Conservation (phyloP, 2,888 invertebrate species). For the Drosophila nr. perissopoda region DNA sequence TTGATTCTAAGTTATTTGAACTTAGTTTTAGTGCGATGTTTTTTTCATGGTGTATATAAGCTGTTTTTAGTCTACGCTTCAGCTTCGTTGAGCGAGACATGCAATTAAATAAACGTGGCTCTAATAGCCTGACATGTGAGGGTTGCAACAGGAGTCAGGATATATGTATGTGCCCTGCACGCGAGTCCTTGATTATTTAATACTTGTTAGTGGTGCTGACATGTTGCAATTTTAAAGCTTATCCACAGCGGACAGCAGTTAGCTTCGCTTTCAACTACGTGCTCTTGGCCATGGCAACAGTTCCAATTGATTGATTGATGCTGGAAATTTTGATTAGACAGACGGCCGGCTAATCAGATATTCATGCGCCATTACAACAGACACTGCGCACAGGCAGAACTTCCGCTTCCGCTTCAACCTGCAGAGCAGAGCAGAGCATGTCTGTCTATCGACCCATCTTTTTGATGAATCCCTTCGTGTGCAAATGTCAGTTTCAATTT, state of each 20-base stretch:
- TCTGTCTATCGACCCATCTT: conserved; percentile 20
- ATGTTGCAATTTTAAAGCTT: conserved; percentile 3
- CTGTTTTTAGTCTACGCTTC: neutral
- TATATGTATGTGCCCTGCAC: neutral
- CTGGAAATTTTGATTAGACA: conserved; percentile 64
- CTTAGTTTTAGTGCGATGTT: neutral
- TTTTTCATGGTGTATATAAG: neutral
- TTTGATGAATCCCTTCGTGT: conserved; percentile 43
- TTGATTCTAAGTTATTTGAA: neutral
- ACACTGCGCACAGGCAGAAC: conserved; percentile 21
- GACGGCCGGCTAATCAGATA: conserved; percentile 72
- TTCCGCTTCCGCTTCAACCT: conserved; percentile 54
- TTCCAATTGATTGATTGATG: conserved; percentile 81
- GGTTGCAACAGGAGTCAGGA: neutral
- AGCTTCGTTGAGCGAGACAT: neutral
- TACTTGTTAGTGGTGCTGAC: conserved; percentile 4
- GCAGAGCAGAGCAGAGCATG: conserved; percentile 17
- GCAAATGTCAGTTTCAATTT: conserved; percentile 70
- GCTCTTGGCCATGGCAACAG: conserved; percentile 48
- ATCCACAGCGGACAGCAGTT: neutral
- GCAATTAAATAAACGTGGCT: conserved; percentile 9
- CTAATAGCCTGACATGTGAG: conserved; percentile 4
- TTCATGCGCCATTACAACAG: conserved; percentile 69
- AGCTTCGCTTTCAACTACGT: conserved; percentile 61
- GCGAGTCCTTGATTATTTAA: conserved; percentile 9